Conservation (phyloP, 2,888 invertebrate species). For the Apotomis capreana region DNA sequence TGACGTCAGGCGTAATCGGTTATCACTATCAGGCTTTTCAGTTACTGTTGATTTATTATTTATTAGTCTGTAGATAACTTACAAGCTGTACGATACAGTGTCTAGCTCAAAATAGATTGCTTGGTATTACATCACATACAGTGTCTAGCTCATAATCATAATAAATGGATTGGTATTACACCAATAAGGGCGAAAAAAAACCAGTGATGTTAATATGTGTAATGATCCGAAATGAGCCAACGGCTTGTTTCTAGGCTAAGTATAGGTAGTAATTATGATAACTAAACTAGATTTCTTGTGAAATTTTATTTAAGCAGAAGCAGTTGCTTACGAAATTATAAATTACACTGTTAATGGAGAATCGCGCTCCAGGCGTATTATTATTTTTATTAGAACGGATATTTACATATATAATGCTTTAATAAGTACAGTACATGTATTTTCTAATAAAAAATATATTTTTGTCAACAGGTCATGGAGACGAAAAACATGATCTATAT, state of each 20-base stretch:
- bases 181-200: neutral
- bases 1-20: neutral
- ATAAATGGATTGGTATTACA: neutral
- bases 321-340: neutral
- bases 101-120: too few species aligned
- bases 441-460: too few species aligned
- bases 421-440: too few species aligned
- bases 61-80: neutral
- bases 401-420: too few species aligned
- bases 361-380: neutral
- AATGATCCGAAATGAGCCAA: neutral
- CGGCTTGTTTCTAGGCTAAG: neutral
- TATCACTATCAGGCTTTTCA: neutral
- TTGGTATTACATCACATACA: too few species aligned
- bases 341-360: neutral
- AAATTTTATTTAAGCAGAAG: neutral
- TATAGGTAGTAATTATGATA: neutral
- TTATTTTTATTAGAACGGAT: neutral
- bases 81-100: too few species aligned
- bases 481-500: constrained; percentile 99
- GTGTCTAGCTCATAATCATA: neutral
- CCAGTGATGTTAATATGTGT: neutral
- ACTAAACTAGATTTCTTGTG: neutral
- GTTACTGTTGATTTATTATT: neutral
- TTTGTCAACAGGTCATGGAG: constrained; percentile 94